phyloP scores from a whole-genome alignment of 2,113 vertebrate species.

The Anser brachyrhynchus region DNA sequence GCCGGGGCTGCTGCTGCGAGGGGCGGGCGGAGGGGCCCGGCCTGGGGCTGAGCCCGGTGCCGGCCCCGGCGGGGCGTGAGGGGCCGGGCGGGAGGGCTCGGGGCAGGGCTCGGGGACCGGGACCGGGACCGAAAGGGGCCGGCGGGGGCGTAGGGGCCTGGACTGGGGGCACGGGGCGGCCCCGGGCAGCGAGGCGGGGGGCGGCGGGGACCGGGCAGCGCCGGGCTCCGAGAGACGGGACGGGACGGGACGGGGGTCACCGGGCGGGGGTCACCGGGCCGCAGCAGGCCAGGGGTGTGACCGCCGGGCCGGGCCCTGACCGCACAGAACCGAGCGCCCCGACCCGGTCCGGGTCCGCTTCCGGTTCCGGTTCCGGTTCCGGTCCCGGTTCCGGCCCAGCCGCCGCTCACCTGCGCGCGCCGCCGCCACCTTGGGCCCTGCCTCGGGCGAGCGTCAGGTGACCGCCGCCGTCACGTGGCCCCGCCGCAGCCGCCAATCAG shows the following conservation, averaged over 20 bases:
- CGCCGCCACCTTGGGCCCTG: not conserved
- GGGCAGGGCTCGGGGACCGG: not conserved
- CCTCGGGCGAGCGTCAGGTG: not conserved
- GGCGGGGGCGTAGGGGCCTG: not conserved
- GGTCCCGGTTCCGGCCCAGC: not conserved
- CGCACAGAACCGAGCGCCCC: too few relatives aligned
- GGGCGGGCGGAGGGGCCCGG: not conserved
- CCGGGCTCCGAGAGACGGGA: not conserved
- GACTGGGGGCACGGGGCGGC: not conserved
- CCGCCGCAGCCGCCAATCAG: not conserved
- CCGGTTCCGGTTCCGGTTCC: not conserved
- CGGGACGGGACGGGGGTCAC: not conserved
- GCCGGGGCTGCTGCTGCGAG: not conserved
- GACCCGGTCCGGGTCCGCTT: not conserved
- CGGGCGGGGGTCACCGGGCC: not conserved
- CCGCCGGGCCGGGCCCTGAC: not conserved
- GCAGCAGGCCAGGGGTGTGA: not conserved
- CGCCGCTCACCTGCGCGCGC: constrained; percentile 32
- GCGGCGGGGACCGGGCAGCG: not conserved
- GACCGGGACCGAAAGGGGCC: not conserved
- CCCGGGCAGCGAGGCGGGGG: not conserved
- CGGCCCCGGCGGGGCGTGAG: not conserved
- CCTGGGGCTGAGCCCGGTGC: not conserved
- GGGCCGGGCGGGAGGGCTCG: not conserved
- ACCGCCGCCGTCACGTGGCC: not conserved